Evolutionary conservation across 1,140 invertebrate species (phyloP).

Genomic region (Lamellibrachia luymesi): DNA sequence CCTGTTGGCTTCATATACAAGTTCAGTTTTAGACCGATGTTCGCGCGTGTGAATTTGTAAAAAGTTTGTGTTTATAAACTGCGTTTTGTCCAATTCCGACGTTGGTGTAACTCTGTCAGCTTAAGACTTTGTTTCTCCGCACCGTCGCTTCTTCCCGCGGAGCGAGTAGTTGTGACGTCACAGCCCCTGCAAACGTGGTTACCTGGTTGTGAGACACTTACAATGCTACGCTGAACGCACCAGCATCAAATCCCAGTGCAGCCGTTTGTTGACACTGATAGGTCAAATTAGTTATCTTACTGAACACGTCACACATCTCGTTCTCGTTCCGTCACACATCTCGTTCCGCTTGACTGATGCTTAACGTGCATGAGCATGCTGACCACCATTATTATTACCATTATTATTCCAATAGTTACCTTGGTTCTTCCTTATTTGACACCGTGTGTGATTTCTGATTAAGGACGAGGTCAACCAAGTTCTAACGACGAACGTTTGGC

Average conservation of each 20-base stretch:
- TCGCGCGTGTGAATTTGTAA: too few species aligned
- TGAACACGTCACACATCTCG: neutral
- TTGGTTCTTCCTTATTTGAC: neutral
- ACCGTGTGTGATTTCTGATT: neutral
- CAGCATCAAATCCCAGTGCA: neutral
- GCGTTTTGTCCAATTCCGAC: too few species aligned
- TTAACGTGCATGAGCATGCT: neutral
- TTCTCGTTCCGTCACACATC: neutral
- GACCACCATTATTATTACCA: neutral
- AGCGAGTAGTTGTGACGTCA: neutral
- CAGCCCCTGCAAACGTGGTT: neutral
- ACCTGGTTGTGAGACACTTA: too few species aligned
- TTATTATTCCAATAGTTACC: neutral
- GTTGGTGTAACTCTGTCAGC: too few species aligned
- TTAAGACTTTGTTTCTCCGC: too few species aligned
- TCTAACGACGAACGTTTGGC: slow-evolving; percentile 29
- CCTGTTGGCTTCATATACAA: too few species aligned
- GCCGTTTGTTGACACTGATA: neutral
- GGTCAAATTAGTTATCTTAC: neutral
- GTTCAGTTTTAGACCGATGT: too few species aligned
- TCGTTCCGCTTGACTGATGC: neutral
- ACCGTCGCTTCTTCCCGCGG: neutral
- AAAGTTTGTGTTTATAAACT: too few species aligned
- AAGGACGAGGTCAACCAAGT: slow-evolving; percentile 31
- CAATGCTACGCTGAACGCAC: too few species aligned